Percentiles rank a stretch among this genome's conserved stretches.
Conservation (phyloP, 2,797 vertebrate genomes). For the Clamator glandarius region DNA sequence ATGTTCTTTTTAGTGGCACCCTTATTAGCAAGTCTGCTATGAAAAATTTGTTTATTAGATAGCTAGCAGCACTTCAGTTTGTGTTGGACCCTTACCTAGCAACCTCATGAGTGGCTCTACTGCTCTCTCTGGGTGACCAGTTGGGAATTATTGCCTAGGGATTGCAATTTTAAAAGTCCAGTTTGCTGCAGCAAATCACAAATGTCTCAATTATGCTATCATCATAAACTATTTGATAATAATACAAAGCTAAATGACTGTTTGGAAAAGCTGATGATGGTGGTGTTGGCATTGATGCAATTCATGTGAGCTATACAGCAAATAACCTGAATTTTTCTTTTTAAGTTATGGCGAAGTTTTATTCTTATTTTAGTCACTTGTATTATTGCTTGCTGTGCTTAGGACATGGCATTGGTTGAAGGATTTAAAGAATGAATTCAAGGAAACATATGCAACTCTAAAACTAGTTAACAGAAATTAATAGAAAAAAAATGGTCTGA, state of each 20-base stretch:
- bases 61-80: not conserved
- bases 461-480: not conserved
- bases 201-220: not conserved
- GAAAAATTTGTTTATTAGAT: slow-evolving; percentile 35
- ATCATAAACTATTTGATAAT: slow-evolving; percentile 24
- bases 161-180: not conserved
- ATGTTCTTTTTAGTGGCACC: slow-evolving; percentile 34
- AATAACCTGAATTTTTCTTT: not conserved
- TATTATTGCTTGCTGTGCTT: not conserved
- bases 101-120: not conserved
- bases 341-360: not conserved
- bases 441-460: not conserved
- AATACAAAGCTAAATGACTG: not conserved
- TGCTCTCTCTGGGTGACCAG: slow-evolving; percentile 4
- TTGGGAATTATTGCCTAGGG: not conserved
- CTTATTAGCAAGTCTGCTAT: not conserved
- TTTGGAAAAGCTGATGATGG: not conserved
- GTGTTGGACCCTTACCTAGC: not conserved
- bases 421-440: not conserved
- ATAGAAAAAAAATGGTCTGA: not conserved
- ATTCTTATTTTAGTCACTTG: slow-evolving; percentile 9
- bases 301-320: not conserved
- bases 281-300: not conserved
- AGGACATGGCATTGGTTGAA: not conserved
- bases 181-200: slow-evolving; percentile 15